Evolutionary conservation across 2,797 vertebrate species (phyloP).

Genomic region (Darevskia nairensis): DNA sequence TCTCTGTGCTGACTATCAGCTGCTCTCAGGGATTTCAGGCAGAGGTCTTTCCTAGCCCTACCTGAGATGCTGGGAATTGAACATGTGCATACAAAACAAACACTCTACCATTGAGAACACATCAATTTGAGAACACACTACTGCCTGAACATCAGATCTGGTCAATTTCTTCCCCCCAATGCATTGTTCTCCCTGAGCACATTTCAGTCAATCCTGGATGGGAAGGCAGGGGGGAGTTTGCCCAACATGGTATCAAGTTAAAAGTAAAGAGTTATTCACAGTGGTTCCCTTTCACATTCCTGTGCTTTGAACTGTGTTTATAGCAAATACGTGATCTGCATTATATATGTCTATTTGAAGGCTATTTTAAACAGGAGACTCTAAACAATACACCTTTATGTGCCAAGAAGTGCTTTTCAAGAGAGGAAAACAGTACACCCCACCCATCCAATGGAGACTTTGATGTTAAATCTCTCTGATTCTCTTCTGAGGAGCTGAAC

Average conservation of each 20-base stretch:
- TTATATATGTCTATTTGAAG: not conserved
- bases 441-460: not conserved
- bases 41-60: no score
- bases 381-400: not conserved
- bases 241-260: not conserved
- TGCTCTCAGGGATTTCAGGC: no score
- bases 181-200: not conserved
- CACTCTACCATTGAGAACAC: no score
- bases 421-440: not conserved
- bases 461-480: not conserved
- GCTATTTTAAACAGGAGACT: accelerated
- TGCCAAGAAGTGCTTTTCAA: not conserved
- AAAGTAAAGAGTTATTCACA: not conserved
- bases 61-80: no score
- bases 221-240: no score
- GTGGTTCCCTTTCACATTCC: not conserved
- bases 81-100: no score
- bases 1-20: no score
- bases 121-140: not conserved
- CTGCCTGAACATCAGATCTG: no score
- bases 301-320: not conserved
- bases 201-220: not conserved
- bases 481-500: not conserved
- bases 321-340: not conserved
- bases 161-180: no score